Base-by-base conservation (phyloP, 2,888 invertebrate genomes). In the Drosophila gaucha region DNA sequence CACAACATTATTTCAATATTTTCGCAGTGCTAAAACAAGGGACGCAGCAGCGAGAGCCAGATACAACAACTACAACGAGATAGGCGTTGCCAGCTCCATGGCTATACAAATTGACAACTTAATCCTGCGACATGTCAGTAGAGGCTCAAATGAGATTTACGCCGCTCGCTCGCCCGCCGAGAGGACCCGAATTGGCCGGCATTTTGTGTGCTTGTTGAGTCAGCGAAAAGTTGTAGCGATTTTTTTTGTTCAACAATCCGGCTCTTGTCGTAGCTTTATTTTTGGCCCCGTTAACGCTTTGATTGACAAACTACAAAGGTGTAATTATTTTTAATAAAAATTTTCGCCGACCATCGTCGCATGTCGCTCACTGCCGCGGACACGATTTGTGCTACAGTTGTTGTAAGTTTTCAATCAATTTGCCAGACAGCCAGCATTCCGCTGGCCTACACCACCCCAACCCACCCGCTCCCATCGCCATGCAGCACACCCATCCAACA, bases 111-210 rank as follows among this genome's bases (percentile, higher is more conserved):
- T 88, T 85, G 85, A 86, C 85, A 86, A 88, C 87, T 84, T 86
- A 86, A 86, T 86, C 85, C 85, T 84, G 87, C 87, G 80, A 86
- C 85, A 86, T 84, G 85, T 86, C 85, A 86, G 78, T 84, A 67
- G 74, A 76, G 80, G 85, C 88, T 86, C 78, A 89, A 82, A 82
- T 80, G 85, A 86, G 89, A 77, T 90, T 89, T 90, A 90, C 88
- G 77, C 71, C 65, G 69, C 50, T 59, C 46, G 31, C 20, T n/a
- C n/a, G 22, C 31, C 22, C 47, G 26, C 50, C 36, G n/a, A 16
- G 24, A 18, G 49, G 26, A 18, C 49, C 36, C 18, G 18, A 18
- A 26, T 26, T 80, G 84, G 70, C 77, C 77, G 51, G 36, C 68
- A 67, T 74, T 74, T 75, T 67, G 59, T 68, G 31, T 10, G 31